Base-by-base conservation (phyloP, 2,113 vertebrate genomes). In the Platycercus adscitus region DNA sequence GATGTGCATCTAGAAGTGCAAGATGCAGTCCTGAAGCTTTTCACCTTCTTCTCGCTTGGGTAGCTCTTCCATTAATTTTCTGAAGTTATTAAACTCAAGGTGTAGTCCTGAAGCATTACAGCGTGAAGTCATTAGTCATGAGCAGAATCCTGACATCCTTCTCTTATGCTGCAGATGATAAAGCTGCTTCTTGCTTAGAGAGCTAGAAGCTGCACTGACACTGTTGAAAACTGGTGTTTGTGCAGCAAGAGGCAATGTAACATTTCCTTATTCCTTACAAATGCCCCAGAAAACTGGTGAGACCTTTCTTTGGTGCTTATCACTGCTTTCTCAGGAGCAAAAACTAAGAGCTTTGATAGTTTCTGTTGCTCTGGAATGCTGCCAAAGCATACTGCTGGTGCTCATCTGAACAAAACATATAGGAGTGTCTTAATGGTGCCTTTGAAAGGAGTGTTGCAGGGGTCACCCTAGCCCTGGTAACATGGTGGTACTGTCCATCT, bases 91-190 rank as follows among this genome's bases (percentile, higher is more conserved):
- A 91, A 91, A 88, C 66, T 93, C 58, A 73, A 80, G 84, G 66
- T 92, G 37, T 77, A 91, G 75, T 73, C 49, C 71, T 83, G 94
- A 91, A 95, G 89, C 82, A 86, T 73, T 93, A 44, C 69, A 78
- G 88, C 78, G 76, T 91, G 75, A 91, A 91, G 75, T 82, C 89
- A 77, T 96, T 91, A 94, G 71, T 94, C 84, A 94, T 83, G 84
- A 94, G 66, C 70, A 91, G 79, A 96, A 89, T 94, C 71, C 66
- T 96, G 84, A 72, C 75, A 80, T 77, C 35, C n/a, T 87, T 89
- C 68, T 77, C 21, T 91, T 46, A 63, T 47, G 44, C 78, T 4
- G 46, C 66, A 88, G 87, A 70, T 6, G 8, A 66, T 58, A 79
- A 89, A 82, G 17, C 31, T 58, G 1, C 28, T 88, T 83, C 84